Evolutionary conservation across 2,113 vertebrate genomes (phyloP).

Genomic region (Corythornis cristatus): DNA sequence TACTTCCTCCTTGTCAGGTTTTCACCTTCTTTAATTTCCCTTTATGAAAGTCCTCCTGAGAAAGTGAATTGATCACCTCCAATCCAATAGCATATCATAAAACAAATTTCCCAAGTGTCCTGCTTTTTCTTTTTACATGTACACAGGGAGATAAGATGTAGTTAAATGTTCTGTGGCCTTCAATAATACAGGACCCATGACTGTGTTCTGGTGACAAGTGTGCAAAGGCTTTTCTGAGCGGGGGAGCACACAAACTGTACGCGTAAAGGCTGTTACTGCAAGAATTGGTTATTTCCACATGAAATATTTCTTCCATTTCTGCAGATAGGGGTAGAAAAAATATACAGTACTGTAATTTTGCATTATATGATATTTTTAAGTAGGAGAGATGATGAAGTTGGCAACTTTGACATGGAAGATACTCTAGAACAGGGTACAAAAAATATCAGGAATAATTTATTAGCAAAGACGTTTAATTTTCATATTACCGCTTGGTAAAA

Average conservation of each 20-base stretch:
- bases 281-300: constrained; percentile 40
- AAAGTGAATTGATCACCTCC: constrained; percentile 23
- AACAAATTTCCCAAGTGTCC: constrained; percentile 71
- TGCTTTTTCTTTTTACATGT: constrained; percentile 52
- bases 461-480: constrained; percentile 34
- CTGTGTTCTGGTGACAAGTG: constrained; percentile 55
- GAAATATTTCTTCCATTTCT: constrained; percentile 56
- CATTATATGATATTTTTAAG: constrained; percentile 59
- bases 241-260: constrained; percentile 9
- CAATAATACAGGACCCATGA: constrained; percentile 53
- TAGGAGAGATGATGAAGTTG: constrained; percentile 35
- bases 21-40: constrained; percentile 55
- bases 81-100: constrained; percentile 28
- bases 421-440: constrained; percentile 66
- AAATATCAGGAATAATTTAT: constrained; percentile 71
- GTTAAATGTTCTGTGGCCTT: constrained; percentile 79
- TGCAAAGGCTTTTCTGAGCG: constrained; percentile 48
- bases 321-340: constrained; percentile 51
- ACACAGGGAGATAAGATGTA: constrained; percentile 37
- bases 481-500: constrained; percentile 8
- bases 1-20: neutral
- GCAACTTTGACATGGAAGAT: constrained; percentile 14
- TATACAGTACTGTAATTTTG: constrained; percentile 61
- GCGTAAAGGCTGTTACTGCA: constrained; percentile 37
- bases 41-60: neutral